A percentile compares a stretch with the other conserved stretches of the same genome.
Conservation (phyloP, 2,888 invertebrate species). For the Neocrepidodera transversa region DNA sequence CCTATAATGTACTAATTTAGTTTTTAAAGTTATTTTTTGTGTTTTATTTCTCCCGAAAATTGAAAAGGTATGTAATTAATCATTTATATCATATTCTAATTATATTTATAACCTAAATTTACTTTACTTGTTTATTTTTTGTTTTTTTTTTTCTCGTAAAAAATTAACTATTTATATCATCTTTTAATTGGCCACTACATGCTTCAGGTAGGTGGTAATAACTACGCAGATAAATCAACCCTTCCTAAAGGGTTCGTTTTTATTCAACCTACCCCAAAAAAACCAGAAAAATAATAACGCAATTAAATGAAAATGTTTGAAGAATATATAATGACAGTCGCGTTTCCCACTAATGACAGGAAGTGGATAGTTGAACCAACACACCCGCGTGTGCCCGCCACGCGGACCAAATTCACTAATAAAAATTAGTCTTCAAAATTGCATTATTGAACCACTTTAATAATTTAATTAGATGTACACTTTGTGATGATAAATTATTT, state of each 20-base stretch:
- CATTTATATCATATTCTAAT: no score
- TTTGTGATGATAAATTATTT: no score
- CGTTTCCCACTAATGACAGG: slow-evolving; percentile 41
- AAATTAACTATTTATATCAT: no score
- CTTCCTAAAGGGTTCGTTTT: neutral
- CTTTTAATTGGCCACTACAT: no score
- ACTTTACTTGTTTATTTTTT: no score
- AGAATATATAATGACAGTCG: slow-evolving; percentile 51
- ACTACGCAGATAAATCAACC: neutral
- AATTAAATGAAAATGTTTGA: slow-evolving; percentile 57
- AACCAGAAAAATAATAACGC: slow-evolving; percentile 49
- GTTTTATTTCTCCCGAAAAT: no score
- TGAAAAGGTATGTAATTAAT: no score
- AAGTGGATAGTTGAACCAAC: slow-evolving; percentile 55
- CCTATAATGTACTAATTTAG: no score
- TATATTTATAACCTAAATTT: no score
- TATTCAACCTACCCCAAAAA: slow-evolving; percentile 34
- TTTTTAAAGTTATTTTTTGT: no score
- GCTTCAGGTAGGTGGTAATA: neutral
- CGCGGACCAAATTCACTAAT: slow-evolving; percentile 36
- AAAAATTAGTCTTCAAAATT: neutral
- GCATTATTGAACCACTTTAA: neutral
- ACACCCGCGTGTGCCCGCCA: slow-evolving; percentile 52
- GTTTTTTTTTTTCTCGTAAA: no score
- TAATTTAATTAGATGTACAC: neutral